A percentile compares a stretch with the other conserved stretches of the same genome.
Evolutionary conservation across 2,113 vertebrate genomes (phyloP).

Genomic region (Hippocampus comes): DNA sequence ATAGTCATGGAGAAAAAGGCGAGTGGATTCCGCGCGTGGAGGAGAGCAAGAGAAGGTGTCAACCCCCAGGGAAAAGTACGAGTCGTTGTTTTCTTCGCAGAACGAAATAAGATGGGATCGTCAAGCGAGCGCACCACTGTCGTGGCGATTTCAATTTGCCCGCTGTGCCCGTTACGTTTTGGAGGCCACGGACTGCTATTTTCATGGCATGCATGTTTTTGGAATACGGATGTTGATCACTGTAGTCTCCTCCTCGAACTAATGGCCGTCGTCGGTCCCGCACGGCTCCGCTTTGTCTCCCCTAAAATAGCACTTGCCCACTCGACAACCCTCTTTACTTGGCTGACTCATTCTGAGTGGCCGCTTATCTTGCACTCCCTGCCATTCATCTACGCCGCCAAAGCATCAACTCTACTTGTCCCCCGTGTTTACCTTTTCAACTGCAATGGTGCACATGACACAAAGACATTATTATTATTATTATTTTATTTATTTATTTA

Average conservation of each 20-base stretch:
- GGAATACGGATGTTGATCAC: not conserved
- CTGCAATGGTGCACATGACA: not conserved
- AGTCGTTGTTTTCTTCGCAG: no score
- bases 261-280: not conserved
- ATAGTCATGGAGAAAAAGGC: conserved; percentile 33
- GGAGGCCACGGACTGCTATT: not conserved
- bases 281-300: not conserved
- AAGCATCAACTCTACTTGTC: not conserved
- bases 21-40: conserved; percentile 6
- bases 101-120: no score
- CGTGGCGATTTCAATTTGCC: no score
- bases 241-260: no score
- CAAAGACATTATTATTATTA: not conserved
- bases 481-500: no score
- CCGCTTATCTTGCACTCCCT: not conserved
- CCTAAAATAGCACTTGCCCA: not conserved
- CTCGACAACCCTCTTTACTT: not conserved
- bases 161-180: not conserved
- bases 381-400: not conserved
- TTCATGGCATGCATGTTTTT: not conserved
- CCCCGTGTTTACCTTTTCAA: not conserved
- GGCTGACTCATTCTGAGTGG: not conserved
- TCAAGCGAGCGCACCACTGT: no score
- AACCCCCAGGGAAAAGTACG: not conserved
- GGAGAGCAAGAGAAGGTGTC: not conserved